Percentiles rank a stretch among this genome's conserved stretches.
These are phyloP conservation scores for Diaperis boleti DNA, from an alignment of 2,888 invertebrate genomes.

Conservation along the genomic window DNA sequence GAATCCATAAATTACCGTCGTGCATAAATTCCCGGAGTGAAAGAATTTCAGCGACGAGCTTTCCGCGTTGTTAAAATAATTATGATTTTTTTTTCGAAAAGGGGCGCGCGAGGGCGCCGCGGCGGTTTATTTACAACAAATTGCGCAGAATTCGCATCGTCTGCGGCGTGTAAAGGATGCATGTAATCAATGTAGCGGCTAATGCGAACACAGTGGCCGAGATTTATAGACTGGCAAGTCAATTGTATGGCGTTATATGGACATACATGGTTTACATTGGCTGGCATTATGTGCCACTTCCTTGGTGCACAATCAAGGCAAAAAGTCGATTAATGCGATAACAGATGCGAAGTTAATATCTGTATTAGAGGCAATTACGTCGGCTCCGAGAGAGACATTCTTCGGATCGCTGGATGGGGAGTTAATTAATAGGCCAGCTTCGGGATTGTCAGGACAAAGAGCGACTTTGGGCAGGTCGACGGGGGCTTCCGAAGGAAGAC, in stretches of 20 bases:
- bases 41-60: neutral
- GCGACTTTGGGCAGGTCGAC: too few species aligned
- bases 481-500: too few species aligned
- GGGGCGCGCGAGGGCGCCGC: too few species aligned
- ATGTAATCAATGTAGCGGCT: constrained; percentile 66
- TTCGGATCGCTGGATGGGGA: too few species aligned
- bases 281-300: constrained; percentile 56
- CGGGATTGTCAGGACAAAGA: too few species aligned
- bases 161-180: constrained; percentile 60
- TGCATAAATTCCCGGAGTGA: neutral
- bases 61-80: neutral
- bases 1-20: neutral
- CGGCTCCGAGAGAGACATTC: too few species aligned
- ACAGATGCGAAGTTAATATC: constrained; percentile 12
- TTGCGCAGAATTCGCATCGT: constrained; percentile 52
- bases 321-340: constrained; percentile 23
- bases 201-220: constrained; percentile 62
- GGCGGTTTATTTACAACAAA: constrained; percentile 55
- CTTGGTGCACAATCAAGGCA: constrained; percentile 54
- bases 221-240: constrained; percentile 65
- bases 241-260: constrained; percentile 62
- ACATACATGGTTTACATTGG: constrained; percentile 56
- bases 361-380: constrained; percentile 13
- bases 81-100: too few species aligned
- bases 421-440: too few species aligned